Percentiles rank a stretch among this genome's conserved stretches.
Evolutionary conservation across 30 jellyfish, hydroid and myxozoan genomes (phyloP).

Genomic region (Chironex yamaguchii): DNA sequence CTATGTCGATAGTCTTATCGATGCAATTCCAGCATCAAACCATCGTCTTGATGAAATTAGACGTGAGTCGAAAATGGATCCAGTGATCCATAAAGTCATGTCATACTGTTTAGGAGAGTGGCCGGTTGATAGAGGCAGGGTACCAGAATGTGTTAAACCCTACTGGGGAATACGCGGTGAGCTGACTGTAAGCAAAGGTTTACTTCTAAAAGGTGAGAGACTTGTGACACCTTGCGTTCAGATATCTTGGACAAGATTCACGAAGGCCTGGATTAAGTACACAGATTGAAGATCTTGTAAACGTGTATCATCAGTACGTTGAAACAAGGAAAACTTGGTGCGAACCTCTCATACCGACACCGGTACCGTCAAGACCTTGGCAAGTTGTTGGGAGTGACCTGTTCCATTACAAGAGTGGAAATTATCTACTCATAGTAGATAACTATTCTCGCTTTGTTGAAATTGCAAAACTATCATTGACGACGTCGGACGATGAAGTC

Average conservation of each 20-base stretch:
- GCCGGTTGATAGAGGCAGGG: constrained; percentile 42
- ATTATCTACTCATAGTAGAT: constrained; percentile 27
- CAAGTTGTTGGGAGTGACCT: constrained; percentile 50
- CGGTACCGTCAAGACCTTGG: constrained; percentile 69
- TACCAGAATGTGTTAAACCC: constrained; percentile 35
- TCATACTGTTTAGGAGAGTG: constrained; percentile 45
- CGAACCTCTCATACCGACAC: constrained; percentile 44
- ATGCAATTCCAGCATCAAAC: constrained; percentile 47
- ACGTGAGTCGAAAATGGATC: constrained; percentile 41
- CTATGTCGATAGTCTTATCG: too few relatives aligned
- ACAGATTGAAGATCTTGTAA: constrained; percentile 40
- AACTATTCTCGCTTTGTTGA: constrained; percentile 45
- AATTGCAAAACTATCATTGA: background rate
- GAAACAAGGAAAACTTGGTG: constrained; percentile 6
- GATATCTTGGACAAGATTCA: constrained; percentile 40
- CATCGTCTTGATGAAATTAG: too few relatives aligned
- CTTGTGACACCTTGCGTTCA: constrained; percentile 39
- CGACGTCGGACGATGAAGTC: background rate
- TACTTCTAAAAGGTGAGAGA: constrained; percentile 16
- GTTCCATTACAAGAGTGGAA: constrained; percentile 27
- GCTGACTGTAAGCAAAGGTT: constrained; percentile 11
- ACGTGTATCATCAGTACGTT: constrained; percentile 38
- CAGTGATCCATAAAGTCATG: constrained; percentile 15
- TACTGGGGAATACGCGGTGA: constrained; percentile 48
- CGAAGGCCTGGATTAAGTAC: constrained; percentile 66